phyloP scores from a whole-genome alignment of 2,797 vertebrate species.

The Pangasius djambal region DNA sequence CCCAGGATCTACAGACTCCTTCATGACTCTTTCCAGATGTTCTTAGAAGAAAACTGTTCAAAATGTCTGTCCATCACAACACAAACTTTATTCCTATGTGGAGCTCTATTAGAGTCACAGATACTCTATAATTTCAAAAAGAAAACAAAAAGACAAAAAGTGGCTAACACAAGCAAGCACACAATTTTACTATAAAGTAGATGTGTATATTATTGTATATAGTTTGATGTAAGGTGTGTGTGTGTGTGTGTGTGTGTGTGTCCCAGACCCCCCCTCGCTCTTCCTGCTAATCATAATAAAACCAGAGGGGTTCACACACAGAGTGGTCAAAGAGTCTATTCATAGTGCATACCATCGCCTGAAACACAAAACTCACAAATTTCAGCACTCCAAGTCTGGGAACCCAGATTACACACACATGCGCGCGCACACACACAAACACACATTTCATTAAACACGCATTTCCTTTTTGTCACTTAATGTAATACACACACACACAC shows the following conservation, averaged over 20 bases:
- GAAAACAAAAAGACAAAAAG: too few species aligned
- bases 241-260: constrained; percentile 42
- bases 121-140: neutral
- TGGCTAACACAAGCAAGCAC: neutral
- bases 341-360: constrained; percentile 45
- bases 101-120: constrained; percentile 8
- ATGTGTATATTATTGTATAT: neutral
- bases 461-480: neutral
- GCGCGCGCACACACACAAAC: constrained; percentile 9
- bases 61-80: constrained; percentile 45
- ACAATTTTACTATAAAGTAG: neutral
- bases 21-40: constrained; percentile 81
- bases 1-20: constrained; percentile 77
- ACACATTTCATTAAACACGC: neutral
- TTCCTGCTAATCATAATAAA: constrained; percentile 70
- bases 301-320: constrained; percentile 49
- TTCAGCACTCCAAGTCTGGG: constrained; percentile 42
- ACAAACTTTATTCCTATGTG: constrained; percentile 20
- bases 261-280: constrained; percentile 28
- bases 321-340: constrained; percentile 65
- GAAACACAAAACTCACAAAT: constrained; percentile 52
- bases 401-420: constrained; percentile 26
- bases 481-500: neutral
- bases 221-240: constrained; percentile 62
- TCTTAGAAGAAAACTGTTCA: constrained; percentile 62